These are phyloP conservation scores for Emesis castigata DNA, from an alignment of 2,888 invertebrate species.

Conservation along the genomic window DNA sequence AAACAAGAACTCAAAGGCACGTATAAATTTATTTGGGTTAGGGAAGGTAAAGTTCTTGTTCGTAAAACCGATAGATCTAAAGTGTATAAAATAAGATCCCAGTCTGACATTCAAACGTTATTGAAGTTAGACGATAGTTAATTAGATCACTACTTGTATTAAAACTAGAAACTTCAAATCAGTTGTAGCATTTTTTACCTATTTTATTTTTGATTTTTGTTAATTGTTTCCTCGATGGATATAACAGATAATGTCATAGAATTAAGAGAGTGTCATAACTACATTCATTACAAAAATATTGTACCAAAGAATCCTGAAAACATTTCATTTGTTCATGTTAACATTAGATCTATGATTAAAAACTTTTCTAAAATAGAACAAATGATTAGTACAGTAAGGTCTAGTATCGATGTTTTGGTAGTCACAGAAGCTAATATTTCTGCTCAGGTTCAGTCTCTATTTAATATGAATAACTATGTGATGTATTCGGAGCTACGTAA, in stretches of 20 bases:
- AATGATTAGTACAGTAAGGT: neutral
- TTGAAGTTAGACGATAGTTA: too few species aligned
- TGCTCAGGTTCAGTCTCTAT: neutral
- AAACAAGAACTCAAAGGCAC: too few species aligned
- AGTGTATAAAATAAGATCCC: too few species aligned
- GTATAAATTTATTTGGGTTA: too few species aligned
- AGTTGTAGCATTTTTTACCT: too few species aligned
- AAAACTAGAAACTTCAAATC: too few species aligned
- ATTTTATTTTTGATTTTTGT: too few species aligned
- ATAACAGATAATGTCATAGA: neutral
- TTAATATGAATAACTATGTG: neutral
- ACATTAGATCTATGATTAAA: constrained; percentile 7
- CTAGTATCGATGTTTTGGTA: neutral
- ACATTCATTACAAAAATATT: neutral
- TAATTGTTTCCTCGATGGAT: neutral
- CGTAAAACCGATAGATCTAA: too few species aligned
- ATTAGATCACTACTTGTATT: too few species aligned
- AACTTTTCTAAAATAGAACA: neutral
- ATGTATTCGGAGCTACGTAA: neutral
- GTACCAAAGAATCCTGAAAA: neutral
- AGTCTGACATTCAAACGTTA: too few species aligned
- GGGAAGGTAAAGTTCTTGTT: too few species aligned
- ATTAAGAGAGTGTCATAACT: neutral
- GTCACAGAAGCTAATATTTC: neutral
- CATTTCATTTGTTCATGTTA: neutral